Conservation (phyloP, 2,113 vertebrate genomes). For the Emydocephalus ijimae region DNA sequence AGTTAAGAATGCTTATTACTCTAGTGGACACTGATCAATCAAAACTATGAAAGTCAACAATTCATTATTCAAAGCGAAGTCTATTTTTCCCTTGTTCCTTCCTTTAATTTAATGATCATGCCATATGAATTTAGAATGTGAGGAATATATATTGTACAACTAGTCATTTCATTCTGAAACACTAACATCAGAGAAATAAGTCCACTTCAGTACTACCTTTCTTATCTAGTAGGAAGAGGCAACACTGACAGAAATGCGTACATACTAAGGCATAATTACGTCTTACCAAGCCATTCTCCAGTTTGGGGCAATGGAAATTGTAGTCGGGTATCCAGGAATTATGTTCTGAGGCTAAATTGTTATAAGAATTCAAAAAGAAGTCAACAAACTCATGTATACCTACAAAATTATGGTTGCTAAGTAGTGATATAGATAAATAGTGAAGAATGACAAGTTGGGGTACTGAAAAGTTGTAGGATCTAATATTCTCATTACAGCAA, state of each 20-base stretch:
- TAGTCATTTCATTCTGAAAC: neutral
- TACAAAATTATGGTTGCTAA: neutral
- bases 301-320: neutral
- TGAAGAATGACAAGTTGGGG: neutral
- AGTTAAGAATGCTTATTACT: neutral
- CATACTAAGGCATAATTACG: neutral
- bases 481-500: constrained; percentile 42
- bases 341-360: neutral
- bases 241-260: neutral
- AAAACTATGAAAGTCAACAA: neutral
- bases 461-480: constrained; percentile 6
- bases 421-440: neutral
- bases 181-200: neutral
- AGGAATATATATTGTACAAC: neutral
- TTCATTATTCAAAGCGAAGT: neutral
- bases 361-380: neutral
- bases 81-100: neutral
- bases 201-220: neutral
- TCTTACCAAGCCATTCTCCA: neutral
- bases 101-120: neutral
- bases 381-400: neutral
- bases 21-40: no score
- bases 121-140: neutral
- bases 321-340: neutral
- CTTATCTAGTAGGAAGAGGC: neutral